Percentiles rank a stretch among this genome's conserved stretches.
Conservation (phyloP, 2,888 invertebrate species). For the Onthophagus sagittarius region DNA sequence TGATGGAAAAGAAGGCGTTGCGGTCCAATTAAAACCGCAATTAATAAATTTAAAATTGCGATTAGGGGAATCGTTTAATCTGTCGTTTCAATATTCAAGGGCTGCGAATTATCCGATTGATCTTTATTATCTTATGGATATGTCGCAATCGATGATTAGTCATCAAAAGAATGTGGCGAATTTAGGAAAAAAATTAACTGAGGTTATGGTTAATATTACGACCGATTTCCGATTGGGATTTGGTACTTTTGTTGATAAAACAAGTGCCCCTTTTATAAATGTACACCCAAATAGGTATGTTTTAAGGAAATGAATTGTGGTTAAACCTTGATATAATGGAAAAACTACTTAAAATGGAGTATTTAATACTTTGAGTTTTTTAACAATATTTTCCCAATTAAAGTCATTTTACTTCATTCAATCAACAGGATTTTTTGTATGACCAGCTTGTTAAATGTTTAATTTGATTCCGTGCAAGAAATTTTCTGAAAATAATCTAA, state of each 20-base stretch:
- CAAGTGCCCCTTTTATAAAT: conserved; percentile 57
- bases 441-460: too few relatives aligned
- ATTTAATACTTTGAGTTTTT: too few relatives aligned
- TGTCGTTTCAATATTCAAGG: conserved; percentile 55
- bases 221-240: conserved; percentile 63
- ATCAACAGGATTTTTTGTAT: too few relatives aligned
- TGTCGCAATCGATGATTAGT: conserved; percentile 66
- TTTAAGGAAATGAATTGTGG: not conserved
- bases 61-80: conserved; percentile 47
- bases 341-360: not conserved
- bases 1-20: conserved; percentile 27
- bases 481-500: too few relatives aligned
- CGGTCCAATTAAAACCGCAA: conserved; percentile 58
- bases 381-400: too few relatives aligned
- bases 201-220: conserved; percentile 57
- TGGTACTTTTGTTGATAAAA: conserved; percentile 69
- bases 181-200: conserved; percentile 52
- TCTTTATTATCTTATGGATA: conserved; percentile 77
- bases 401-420: too few relatives aligned
- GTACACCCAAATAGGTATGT: conserved; percentile 12
- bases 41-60: conserved; percentile 50
- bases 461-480: too few relatives aligned
- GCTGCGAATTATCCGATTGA: conserved; percentile 77
- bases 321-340: not conserved
- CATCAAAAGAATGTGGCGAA: conserved; percentile 54